Conservation (phyloP, 1,140 invertebrate genomes). For the Drosophila miranda region DNA sequence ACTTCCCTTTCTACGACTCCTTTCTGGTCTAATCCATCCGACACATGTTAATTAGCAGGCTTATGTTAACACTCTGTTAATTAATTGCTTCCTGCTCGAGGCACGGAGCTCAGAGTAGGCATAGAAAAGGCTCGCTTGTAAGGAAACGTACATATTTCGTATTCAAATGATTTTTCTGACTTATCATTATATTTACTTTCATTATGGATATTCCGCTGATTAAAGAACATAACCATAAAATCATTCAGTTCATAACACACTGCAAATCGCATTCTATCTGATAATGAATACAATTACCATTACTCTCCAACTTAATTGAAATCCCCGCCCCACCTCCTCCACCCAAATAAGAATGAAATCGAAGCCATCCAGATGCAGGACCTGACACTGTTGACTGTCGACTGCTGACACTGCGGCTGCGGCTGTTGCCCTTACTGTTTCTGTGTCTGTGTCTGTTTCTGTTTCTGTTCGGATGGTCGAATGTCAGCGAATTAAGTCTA, state of each 20-base stretch:
- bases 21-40: constrained; percentile 35
- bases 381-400: constrained; percentile 31
- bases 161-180: no score
- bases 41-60: constrained; percentile 41
- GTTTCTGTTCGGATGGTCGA: constrained; percentile 25
- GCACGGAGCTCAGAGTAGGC: constrained; percentile 10
- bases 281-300: constrained; percentile 46
- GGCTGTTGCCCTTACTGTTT: no score
- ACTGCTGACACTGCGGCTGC: constrained; percentile 4
- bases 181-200: no score
- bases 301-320: constrained; percentile 39
- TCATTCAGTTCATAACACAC: constrained; percentile 35
- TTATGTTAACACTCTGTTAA: constrained; percentile 29
- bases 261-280: constrained; percentile 23
- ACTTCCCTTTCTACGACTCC: constrained; percentile 25
- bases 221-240: constrained; percentile 33
- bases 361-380: constrained; percentile 6
- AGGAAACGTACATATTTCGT: background rate
- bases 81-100: constrained; percentile 27
- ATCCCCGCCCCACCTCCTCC: constrained; percentile 4
- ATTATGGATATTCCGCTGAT: constrained; percentile 19
- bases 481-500: constrained; percentile 72
- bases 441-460: background rate
- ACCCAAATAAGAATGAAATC: constrained; percentile 11
- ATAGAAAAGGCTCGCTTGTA: background rate